These are phyloP conservation scores for Seriola aureovittata DNA, from an alignment of 2,113 vertebrate genomes.

Conservation along the genomic window DNA sequence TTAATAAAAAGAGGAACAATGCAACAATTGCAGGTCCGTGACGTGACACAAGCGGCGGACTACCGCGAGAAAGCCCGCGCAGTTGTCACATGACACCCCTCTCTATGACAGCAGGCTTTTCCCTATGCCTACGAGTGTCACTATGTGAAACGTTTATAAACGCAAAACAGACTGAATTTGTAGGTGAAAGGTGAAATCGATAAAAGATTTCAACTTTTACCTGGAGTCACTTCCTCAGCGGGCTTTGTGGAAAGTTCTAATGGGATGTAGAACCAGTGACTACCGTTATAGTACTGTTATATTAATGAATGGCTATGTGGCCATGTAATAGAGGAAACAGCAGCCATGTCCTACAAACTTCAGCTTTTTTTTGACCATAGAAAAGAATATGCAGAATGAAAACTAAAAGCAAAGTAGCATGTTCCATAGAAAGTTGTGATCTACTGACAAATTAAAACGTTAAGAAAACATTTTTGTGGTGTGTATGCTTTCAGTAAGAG, in stretches of 20 bases:
- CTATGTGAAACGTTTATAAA: too few species aligned
- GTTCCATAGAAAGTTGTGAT: background rate
- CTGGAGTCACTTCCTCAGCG: too few species aligned
- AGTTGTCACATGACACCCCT: background rate
- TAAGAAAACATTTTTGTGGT: background rate
- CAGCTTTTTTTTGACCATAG: background rate
- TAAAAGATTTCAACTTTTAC: too few species aligned
- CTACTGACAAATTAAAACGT: background rate
- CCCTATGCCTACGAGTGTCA: too few species aligned
- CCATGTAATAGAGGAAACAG: background rate
- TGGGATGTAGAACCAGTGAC: background rate
- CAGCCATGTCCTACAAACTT: slow-evolving; percentile 4
- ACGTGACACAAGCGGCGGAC: background rate
- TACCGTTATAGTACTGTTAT: background rate
- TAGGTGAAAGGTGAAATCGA: too few species aligned
- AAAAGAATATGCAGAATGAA: background rate
- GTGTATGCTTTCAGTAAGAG: background rate
- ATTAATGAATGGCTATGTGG: background rate
- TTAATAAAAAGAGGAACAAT: background rate
- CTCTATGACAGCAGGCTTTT: background rate
- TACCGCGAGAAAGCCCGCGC: background rate
- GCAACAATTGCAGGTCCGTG: background rate
- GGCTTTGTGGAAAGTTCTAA: background rate
- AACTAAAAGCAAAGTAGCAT: background rate
- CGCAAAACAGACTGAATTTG: too few species aligned